These are phyloP conservation scores for Phaenicophaeus curvirostris DNA, from an alignment of 2,797 vertebrate genomes.

Conservation along the genomic window DNA sequence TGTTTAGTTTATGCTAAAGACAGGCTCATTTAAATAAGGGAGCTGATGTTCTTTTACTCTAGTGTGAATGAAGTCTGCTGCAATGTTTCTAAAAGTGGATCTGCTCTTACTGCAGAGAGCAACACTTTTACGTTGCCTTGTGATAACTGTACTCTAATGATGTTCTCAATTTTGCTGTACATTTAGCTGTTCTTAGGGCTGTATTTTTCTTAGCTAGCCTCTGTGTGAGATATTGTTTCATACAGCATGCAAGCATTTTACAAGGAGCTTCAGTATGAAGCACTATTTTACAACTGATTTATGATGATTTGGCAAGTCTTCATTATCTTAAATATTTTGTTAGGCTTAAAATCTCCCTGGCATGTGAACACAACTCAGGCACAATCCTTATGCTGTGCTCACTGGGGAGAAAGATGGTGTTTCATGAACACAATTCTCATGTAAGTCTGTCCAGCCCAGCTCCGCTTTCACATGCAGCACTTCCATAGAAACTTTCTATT, in stretches of 20 bases:
- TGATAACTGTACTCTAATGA: conserved; percentile 30
- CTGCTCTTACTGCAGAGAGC: conserved; percentile 14
- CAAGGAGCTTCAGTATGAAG: background rate
- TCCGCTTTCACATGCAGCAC: background rate
- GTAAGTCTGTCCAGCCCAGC: background rate
- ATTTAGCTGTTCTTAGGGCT: background rate
- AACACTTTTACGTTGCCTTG: conserved; percentile 39
- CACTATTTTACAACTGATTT: background rate
- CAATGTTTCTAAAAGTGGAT: conserved; percentile 14
- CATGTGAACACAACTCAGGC: background rate
- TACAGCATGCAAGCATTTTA: background rate
- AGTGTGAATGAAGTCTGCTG: conserved; percentile 43
- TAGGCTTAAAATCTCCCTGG: background rate
- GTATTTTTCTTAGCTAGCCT: conserved; percentile 22
- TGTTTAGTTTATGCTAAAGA: conserved; percentile 35
- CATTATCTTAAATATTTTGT: background rate
- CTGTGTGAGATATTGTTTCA: background rate
- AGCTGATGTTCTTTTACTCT: conserved; percentile 40
- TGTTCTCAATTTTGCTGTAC: conserved; percentile 29
- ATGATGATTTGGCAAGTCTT: background rate
- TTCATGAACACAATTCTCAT: background rate
- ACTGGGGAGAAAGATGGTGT: background rate
- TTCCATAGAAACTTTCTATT: background rate
- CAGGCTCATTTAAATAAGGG: conserved; percentile 44
- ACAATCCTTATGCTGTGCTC: background rate